A percentile compares a stretch with the other conserved stretches of the same genome.
Evolutionary conservation across 2,888 invertebrate genomes (phyloP).

Genomic region (Cremastinae sp.): DNA sequence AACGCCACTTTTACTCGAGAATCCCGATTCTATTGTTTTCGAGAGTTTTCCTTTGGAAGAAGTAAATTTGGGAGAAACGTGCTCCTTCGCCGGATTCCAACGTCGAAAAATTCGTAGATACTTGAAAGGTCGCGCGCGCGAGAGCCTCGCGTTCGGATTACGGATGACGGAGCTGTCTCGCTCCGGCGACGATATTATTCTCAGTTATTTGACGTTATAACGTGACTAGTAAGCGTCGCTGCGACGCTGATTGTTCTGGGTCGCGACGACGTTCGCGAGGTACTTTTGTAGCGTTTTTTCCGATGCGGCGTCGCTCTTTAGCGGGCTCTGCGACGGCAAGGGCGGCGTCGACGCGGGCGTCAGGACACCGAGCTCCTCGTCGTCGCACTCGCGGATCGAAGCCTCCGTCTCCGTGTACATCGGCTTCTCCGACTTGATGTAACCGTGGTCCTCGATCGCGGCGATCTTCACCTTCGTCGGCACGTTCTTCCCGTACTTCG

Average conservation of each 20-base stretch:
- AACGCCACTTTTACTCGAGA: no score
- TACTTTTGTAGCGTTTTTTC: slow-evolving; percentile 64
- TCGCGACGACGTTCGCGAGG: slow-evolving; percentile 60
- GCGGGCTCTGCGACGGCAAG: slow-evolving; percentile 60
- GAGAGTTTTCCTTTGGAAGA: no score
- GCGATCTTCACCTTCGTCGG: slow-evolving; percentile 66
- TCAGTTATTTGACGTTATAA: slow-evolving; percentile 16
- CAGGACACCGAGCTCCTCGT: slow-evolving; percentile 70
- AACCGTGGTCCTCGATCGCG: slow-evolving; percentile 75
- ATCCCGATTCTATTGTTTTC: no score
- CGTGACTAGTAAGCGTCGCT: slow-evolving; percentile 63
- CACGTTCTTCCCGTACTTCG: slow-evolving; percentile 56
- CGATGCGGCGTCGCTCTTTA: slow-evolving; percentile 56
- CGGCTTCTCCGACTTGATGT: slow-evolving; percentile 72
- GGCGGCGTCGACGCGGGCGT: slow-evolving; percentile 76
- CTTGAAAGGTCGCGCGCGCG: no score
- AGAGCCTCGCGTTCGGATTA: background rate
- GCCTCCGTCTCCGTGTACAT: slow-evolving; percentile 60
- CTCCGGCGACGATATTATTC: slow-evolving; percentile 5
- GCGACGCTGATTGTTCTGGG: slow-evolving; percentile 59
- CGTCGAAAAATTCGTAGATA: no score
- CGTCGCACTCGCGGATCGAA: slow-evolving; percentile 64
- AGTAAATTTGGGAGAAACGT: no score
- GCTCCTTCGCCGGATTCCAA: no score
- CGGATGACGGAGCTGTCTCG: slow-evolving; percentile 1